Percentiles rank a stretch among this genome's conserved stretches.
Conservation (phyloP, 2,888 invertebrate genomes). For the Ectemnius continuus region DNA sequence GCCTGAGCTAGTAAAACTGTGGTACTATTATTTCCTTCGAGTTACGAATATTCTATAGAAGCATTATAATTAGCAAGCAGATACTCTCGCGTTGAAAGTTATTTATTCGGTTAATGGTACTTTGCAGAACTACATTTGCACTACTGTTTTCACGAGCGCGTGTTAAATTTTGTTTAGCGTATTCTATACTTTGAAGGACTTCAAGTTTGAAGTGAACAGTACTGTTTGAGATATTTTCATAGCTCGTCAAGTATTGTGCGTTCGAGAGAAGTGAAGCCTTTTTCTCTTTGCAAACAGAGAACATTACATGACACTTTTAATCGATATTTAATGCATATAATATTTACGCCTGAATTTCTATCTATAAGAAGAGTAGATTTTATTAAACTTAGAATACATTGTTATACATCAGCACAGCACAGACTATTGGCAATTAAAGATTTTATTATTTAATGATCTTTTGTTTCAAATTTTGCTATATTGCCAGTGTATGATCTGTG, state of each 20-base stretch:
- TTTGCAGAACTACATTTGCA: constrained; percentile 20
- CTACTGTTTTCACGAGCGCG: not conserved
- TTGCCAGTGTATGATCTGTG: constrained; percentile 20
- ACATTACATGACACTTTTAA: constrained; percentile 15
- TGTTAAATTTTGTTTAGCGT: not conserved
- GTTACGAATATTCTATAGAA: constrained; percentile 50
- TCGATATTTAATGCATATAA: constrained; percentile 11
- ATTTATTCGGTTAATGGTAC: constrained; percentile 66
- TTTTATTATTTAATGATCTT: constrained; percentile 34
- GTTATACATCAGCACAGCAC: constrained; percentile 19
- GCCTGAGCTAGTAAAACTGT: constrained; percentile 57
- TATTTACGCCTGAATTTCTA: constrained; percentile 16
- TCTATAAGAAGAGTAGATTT: constrained; percentile 30
- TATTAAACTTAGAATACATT: constrained; percentile 20
- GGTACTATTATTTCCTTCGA: constrained; percentile 39
- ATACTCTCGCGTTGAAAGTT: constrained; percentile 53
- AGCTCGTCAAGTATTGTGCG: constrained; percentile 1
- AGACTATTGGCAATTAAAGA: constrained; percentile 20
- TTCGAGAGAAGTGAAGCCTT: not conserved
- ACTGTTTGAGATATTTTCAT: not conserved
- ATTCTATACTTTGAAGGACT: not conserved
- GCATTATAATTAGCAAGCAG: constrained; percentile 38
- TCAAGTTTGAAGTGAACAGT: not conserved
- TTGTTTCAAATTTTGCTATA: constrained; percentile 23
- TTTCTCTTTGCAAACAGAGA: constrained; percentile 18